Evolutionary conservation across 2,113 vertebrate species (phyloP), one percentile per base, ranked within the genome.

Genomic region (Arothron firmamentum): DNA sequence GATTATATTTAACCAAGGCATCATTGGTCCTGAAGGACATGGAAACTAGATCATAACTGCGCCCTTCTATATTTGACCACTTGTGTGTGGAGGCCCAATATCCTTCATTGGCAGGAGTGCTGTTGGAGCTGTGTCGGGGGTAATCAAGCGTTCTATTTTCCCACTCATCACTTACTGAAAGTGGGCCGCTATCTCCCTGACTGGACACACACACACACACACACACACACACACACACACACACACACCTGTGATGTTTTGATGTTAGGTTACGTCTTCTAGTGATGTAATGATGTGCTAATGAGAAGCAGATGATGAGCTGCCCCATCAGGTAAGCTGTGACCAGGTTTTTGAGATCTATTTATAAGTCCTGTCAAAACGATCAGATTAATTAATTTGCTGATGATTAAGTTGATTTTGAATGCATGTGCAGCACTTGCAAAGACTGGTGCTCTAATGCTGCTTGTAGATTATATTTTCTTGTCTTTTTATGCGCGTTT

Each of bases 121-220:
- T 18, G 69, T 69, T 61, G 47, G 46, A 73, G 79, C 63, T 42
- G 78, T 70, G 83, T 86, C 83, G 19, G 75, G 86, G 85, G 86
- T 85, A 89, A 87, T 88, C 82, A 89, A 78, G 74, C 66, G 67
- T 79, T 81, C 86, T 86, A 87, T 88, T 89, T 87, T 81, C 73
- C 82, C 58, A 78, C 77, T 80, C 86, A 88, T 89, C 83, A 79
- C 52, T 65, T 72, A 74, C 63, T 59, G 70, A 72, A 89, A 88
- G 73, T 87, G 82, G 88, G 85, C 75, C 80, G 67, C 72, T 73
- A 56, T 82, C 73, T 83, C 70, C 79, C 71, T n/a, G 62, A 82
- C 73, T 77, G 80, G 76, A 77, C 75, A 43, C 41, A 21, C 62
- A 59, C 59, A 49, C 56, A 51, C 70, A 45, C 56, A 20, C 59